Evolutionary conservation across 2,113 vertebrate species (phyloP), one percentile per base, ranked within the genome.

Genomic region (Mirounga angustirostris): DNA sequence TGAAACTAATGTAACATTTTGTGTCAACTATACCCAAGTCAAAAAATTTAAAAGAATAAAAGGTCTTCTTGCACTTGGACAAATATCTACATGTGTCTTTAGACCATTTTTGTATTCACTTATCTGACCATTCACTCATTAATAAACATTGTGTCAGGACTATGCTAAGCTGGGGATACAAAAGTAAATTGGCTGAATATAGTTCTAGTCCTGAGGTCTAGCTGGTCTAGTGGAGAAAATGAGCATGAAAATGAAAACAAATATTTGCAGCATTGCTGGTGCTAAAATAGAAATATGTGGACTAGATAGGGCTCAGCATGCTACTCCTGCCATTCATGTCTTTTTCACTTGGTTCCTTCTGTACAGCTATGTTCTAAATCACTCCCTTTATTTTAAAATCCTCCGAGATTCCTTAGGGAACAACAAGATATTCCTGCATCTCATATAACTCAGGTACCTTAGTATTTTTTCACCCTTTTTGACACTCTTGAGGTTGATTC

Each of bases 91-190:
- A 91, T 74, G 3, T 83, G 79, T 91, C 78, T 79, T 71, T 91
- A 83, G 83, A 14, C 65, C 46, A 74, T 83, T 83, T 58, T 80
- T 74, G 76, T 78, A 82, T 78, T 91, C n/a, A 52, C 30, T 76
- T 50, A 89, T 71, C 73, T 95, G 86, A 33, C 82, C 46, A 56
- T 50, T 94, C 11, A 36, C 50, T 92, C 56, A 85, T 73, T 80
- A 94, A 81, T 79, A 83, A 91, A 89, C 94, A 69, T 46, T 69
- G 71, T 74, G 61, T 54, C 43, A 86, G 26, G 15, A 56, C 19
- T 61, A 6, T 59, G 26, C 43, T 67, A 83, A 94, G 89, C 26
- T 58, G 67, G 18, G 30, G 84, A 36, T 87, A 71, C 24, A 40
- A 80, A 86, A 65, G 56, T 63, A 69, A 90, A 83, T 40, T 11